These are phyloP conservation scores for Rhizoglyphus robini DNA, from an alignment of 1,140 invertebrate genomes.

Conservation along the genomic window DNA sequence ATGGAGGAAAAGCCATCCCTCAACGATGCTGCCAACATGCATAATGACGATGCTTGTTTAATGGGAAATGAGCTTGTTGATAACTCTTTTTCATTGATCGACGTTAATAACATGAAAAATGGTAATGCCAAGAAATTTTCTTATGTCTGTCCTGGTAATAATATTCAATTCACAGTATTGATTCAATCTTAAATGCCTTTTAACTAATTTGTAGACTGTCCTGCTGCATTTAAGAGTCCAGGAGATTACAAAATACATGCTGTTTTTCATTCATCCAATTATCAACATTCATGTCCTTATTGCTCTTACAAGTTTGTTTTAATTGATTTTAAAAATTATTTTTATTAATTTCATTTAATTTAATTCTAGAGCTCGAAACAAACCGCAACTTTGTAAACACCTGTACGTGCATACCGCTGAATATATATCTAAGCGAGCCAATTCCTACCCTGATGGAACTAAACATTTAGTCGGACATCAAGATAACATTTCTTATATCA, in stretches of 20 bases:
- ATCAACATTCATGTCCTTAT: slow-evolving; percentile 25
- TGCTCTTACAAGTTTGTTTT: slow-evolving; percentile 25
- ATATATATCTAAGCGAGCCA: slow-evolving; percentile 49
- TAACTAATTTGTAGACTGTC: slow-evolving; percentile 23
- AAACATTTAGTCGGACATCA: slow-evolving; percentile 18
- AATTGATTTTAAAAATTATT: slow-evolving; percentile 7
- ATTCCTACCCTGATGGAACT: slow-evolving; percentile 22
- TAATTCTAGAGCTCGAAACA: slow-evolving; percentile 25
- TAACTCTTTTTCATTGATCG: slow-evolving; percentile 6
- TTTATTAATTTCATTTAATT: background rate
- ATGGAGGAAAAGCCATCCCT: background rate
- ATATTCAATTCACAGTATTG: background rate
- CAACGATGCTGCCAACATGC: too few species aligned
- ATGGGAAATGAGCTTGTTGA: slow-evolving; percentile 46
- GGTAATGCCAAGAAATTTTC: slow-evolving; percentile 18
- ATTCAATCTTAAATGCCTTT: too few species aligned
- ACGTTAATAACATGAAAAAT: slow-evolving; percentile 18
- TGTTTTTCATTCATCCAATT: slow-evolving; percentile 24
- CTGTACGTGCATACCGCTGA: slow-evolving; percentile 60
- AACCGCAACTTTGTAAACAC: slow-evolving; percentile 46
- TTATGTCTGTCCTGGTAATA: slow-evolving; percentile 24
- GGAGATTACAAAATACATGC: slow-evolving; percentile 24
- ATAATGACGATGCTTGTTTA: too few species aligned
- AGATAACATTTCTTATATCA: background rate
- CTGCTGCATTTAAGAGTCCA: slow-evolving; percentile 25